Evolutionary conservation across 2,797 vertebrate genomes (phyloP).

Genomic region (Anableps anableps): DNA sequence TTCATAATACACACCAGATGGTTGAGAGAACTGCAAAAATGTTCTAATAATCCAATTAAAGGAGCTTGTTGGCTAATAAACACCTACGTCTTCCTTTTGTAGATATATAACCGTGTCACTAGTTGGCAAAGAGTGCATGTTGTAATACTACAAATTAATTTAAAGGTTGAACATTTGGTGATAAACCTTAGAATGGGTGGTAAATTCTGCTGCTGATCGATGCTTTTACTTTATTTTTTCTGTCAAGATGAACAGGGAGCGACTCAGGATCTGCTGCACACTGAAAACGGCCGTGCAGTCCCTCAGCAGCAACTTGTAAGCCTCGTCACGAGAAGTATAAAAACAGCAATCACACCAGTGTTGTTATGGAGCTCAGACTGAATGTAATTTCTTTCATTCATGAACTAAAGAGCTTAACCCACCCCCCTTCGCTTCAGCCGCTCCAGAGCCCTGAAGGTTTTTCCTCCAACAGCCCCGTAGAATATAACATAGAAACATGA

Average conservation of each 20-base stretch:
- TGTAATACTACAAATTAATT: constrained; percentile 2
- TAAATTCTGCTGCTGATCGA: background rate
- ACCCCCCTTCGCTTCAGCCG: background rate
- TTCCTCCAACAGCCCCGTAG: background rate
- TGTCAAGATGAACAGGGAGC: constrained; percentile 7
- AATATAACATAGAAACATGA: background rate
- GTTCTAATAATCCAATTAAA: constrained; percentile 51
- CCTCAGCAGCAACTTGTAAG: constrained; percentile 19
- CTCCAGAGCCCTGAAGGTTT: background rate
- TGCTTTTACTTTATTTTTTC: constrained; percentile 14
- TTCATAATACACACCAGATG: constrained; percentile 38
- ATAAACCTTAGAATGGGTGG: constrained; percentile 22
- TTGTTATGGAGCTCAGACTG: constrained; percentile 21
- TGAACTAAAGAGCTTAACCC: constrained; percentile 6
- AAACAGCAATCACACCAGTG: constrained; percentile 9
- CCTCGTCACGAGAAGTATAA: constrained; percentile 8
- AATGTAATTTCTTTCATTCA: constrained; percentile 24
- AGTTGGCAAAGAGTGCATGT: background rate
- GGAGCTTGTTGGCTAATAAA: constrained; percentile 46
- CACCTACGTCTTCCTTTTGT: constrained; percentile 18
- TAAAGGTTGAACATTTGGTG: background rate
- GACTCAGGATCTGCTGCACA: constrained; percentile 23
- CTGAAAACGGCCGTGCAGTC: constrained; percentile 11
- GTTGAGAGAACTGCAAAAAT: constrained; percentile 32
- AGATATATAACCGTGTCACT: constrained; percentile 7